Conservation (phyloP, 2,113 vertebrate genomes). For the Phaetusa simplex region DNA sequence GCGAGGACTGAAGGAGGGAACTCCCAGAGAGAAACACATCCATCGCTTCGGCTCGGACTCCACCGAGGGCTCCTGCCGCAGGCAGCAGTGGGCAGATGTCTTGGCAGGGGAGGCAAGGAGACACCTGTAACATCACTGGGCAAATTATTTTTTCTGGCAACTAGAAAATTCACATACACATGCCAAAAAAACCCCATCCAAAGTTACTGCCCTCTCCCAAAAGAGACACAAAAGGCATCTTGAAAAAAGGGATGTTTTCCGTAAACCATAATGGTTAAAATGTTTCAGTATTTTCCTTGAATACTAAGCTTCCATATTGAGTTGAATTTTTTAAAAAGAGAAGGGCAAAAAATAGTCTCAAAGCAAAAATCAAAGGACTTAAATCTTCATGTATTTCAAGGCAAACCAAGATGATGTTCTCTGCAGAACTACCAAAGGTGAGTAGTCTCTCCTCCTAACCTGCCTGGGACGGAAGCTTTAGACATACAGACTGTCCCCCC, state of each 20-base stretch:
- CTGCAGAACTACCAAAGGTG: background rate
- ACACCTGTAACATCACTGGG: slow-evolving; percentile 37
- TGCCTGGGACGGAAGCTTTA: background rate
- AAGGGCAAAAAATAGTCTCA: background rate
- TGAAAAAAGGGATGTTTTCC: background rate
- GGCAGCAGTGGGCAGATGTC: slow-evolving; percentile 35
- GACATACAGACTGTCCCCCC: background rate
- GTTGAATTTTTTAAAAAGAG: background rate
- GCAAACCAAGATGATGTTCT: background rate
- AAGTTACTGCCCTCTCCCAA: background rate
- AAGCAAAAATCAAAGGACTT: background rate
- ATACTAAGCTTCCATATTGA: background rate
- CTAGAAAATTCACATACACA: background rate
- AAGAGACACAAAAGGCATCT: background rate
- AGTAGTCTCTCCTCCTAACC: background rate
- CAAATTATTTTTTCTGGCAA: background rate
- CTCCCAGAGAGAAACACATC: background rate
- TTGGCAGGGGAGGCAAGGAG: slow-evolving; percentile 23
- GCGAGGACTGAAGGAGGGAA: background rate
- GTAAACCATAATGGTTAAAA: background rate
- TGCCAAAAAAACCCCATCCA: background rate
- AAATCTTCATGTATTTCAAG: background rate
- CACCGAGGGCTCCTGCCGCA: background rate
- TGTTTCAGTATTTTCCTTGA: background rate
- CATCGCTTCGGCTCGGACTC: background rate